Evolutionary conservation across 2,113 vertebrate species (phyloP).

Genomic region (Leucoraja erinaceus): DNA sequence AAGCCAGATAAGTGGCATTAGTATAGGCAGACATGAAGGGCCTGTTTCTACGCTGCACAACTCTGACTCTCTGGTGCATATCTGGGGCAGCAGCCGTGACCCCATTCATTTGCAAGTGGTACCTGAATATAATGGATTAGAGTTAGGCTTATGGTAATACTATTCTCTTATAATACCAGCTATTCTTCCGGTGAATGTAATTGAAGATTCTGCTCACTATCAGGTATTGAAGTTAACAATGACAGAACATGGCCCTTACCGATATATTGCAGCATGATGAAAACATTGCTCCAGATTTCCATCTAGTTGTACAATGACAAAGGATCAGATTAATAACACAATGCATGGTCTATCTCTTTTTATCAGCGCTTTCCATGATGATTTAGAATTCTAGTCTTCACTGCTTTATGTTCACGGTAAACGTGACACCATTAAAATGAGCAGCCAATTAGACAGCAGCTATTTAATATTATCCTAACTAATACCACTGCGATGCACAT

Average conservation of each 20-base stretch:
- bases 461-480: too few relatives aligned
- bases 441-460: background rate
- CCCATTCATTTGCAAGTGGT: too few relatives aligned
- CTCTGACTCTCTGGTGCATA: too few relatives aligned
- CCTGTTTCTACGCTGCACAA: too few relatives aligned
- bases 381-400: conserved; percentile 9
- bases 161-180: background rate
- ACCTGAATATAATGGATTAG: too few relatives aligned
- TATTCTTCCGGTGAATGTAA: background rate
- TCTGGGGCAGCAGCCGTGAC: too few relatives aligned
- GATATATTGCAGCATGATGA: background rate
- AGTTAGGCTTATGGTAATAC: background rate
- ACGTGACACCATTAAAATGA: background rate
- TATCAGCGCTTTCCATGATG: background rate
- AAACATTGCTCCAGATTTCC: background rate
- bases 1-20: too few relatives aligned
- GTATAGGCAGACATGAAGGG: too few relatives aligned
- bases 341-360: background rate
- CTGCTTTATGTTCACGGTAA: background rate
- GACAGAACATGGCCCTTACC: background rate
- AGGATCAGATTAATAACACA: background rate
- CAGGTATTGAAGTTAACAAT: background rate
- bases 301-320: background rate
- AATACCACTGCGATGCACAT: background rate
- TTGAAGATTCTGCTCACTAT: background rate